Base-by-base conservation (phyloP, 2,888 invertebrate genomes). In the Periphyllus acericola region DNA sequence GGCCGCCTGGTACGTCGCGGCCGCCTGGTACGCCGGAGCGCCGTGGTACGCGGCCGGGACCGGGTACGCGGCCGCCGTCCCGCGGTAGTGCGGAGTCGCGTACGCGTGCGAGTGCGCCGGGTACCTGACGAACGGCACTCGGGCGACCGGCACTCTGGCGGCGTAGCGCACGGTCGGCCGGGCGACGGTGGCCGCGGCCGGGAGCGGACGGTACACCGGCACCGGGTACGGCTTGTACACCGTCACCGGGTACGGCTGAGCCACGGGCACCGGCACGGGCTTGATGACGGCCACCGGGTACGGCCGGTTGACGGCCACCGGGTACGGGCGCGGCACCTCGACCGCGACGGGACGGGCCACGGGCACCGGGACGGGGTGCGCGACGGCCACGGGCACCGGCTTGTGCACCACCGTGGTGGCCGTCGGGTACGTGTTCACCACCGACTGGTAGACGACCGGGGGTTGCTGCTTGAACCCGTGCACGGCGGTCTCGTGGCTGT, bases 181-280 rank as follows among this genome's bases (percentile, higher is more conserved):
- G 66, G 52, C n/a, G 17, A 75, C 60, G 25, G 84, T 83, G 46
- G 71, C 71, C 34, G 71, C 32, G 29, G 40, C 87, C 0, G 80
- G 87, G 0, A 74, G 14, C 32, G 80, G 74, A 0, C 87, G 87
- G 66, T 87, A 87, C 74, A 81, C 87, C n/a, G 87, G 87, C n/a
- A 87, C 87, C 32, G 87, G 81, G 87, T 87, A 87, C 60, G 87
- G 87, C 34, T n/a, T 74, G 81, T 87, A 87, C 36, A 81, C 87
- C 4, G 87, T 80, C 72, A 87, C 87, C 60, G 87, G 87, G 32
- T 87, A 87, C 74, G 87, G 87, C 32, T 87, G 87, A 46, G 87
- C 80, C 36, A 87, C 87, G 66, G 87, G 87, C 32, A 87, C 87
- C 32, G 86, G 32, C 2, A 86, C 86, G 25, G 87, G 87, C 19